These are phyloP conservation scores for Saiga tatarica DNA, from an alignment of 2,113 vertebrate species.

Conservation along the genomic window DNA sequence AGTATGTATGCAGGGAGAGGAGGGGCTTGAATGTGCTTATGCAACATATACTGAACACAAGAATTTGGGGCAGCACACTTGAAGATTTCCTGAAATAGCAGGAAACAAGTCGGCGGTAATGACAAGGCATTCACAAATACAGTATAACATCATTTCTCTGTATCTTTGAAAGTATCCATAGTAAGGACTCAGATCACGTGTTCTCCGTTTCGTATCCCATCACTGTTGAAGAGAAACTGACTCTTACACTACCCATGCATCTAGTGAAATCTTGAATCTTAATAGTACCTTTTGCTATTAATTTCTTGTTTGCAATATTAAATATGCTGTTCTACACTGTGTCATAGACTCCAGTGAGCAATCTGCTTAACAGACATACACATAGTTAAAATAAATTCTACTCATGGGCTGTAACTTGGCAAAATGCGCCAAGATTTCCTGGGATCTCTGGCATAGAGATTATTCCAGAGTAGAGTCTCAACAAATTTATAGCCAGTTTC, in stretches of 20 bases:
- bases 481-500: not conserved
- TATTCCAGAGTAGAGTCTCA: constrained; percentile 10
- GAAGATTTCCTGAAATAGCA: not conserved
- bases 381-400: not conserved
- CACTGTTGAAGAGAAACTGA: not conserved
- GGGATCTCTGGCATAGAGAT: not conserved
- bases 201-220: not conserved
- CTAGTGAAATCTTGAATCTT: not conserved
- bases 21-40: not conserved
- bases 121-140: not conserved
- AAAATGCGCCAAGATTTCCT: not conserved
- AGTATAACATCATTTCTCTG: not conserved
- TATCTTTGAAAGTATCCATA: not conserved
- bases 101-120: constrained; percentile 26
- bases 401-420: not conserved
- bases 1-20: not conserved
- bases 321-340: not conserved
- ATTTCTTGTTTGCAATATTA: not conserved
- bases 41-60: not conserved
- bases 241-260: not conserved
- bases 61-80: not conserved
- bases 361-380: not conserved
- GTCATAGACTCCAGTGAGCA: not conserved
- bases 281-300: not conserved
- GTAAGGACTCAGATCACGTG: not conserved